Base-by-base conservation (phyloP, 2,888 invertebrate genomes). In the Blomia tropicalis region DNA sequence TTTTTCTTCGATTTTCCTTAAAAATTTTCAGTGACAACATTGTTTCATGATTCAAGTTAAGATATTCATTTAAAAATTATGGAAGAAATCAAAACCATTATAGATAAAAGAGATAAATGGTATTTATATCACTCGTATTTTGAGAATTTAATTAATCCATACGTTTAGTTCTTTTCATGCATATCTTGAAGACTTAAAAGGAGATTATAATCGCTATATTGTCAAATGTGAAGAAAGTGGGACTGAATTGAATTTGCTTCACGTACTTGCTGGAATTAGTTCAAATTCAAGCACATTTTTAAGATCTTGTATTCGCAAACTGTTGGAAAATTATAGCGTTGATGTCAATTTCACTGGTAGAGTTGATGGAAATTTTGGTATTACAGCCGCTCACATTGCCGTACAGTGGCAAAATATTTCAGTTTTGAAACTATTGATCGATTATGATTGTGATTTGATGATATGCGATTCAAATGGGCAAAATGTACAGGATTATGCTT, bases 331-430 rank as follows among this genome's bases (percentile, higher is more conserved):
- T 19, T 22, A 30, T 1, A 36, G 29, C 36, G 30, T 43, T 2
- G 36, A 59, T 31, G 14, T 60, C 7, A 54, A 62, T 43, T 11
- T 7, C 23, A 29, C 36, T 53, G 62, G 41, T 14, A 43, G 27
- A 29, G 44, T 63, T 43, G 65, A 66, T 25, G 60, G 61, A 7
- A 23, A 43, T 59, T 63, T 64, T 43, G 62, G 64, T 19, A 43
- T 67, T 7, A 67, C 67, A 1, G 65, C 67, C 19, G 65, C 65
- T n/a, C 68, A 68, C 58, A 65, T 68, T 56, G 63, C 65, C 43
- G 60, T 65, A 5, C 63, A 66, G 61, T 68, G 67, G 67, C 51
- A 62, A 17, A 59, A 65, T 54, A 54, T 62, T 22, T 31, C 19
- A n/a, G 58, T 62, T 29, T 59, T 68, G 19, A 58, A 67, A 59